phyloP scores from a whole-genome alignment of 1,140 invertebrate species.

The Neotoxoptera formosana region DNA sequence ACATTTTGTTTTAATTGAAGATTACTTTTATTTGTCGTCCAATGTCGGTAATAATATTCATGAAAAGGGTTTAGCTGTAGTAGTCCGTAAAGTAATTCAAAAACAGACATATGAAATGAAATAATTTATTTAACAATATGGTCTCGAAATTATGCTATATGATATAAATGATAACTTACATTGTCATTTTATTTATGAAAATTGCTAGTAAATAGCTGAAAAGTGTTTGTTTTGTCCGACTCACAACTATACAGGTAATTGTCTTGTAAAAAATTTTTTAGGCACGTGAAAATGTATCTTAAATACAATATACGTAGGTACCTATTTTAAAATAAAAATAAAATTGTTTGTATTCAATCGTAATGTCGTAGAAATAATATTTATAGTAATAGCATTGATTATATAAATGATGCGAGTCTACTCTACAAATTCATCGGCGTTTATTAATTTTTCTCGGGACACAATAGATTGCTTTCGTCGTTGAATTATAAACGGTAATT shows the following conservation, averaged over 20 bases:
- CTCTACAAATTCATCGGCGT: background rate
- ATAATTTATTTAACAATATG: background rate
- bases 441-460: background rate
- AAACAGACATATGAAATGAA: background rate
- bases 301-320: background rate
- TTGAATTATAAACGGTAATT: background rate
- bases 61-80: background rate
- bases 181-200: background rate
- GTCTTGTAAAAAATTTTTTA: too few relatives aligned
- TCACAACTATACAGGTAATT: background rate
- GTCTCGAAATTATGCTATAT: background rate
- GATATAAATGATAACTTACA: background rate
- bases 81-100: background rate
- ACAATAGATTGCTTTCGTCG: background rate
- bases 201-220: background rate
- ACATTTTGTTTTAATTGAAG: background rate
- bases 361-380: background rate
- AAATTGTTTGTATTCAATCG: background rate
- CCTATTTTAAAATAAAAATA: background rate
- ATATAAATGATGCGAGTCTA: background rate
- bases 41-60: background rate
- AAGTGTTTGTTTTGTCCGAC: background rate
- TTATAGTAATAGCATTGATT: background rate
- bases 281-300: too few relatives aligned
- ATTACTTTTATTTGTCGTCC: background rate